Conservation (phyloP, 92 coral and sea anemone species). For the Parazoanthus atlanticus region DNA sequence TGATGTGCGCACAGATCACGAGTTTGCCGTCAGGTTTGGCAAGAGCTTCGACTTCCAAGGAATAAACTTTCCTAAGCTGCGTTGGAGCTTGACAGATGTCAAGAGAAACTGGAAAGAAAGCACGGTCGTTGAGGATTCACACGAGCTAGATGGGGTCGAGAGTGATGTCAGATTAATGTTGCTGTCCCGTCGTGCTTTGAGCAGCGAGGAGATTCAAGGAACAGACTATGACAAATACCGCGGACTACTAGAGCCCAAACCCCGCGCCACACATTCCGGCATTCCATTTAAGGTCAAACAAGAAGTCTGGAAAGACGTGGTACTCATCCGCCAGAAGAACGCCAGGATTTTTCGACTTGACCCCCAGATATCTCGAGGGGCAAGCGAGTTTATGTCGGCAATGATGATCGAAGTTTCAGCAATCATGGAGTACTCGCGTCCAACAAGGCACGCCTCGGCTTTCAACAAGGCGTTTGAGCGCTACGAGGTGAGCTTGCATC, state of each 20-base stretch:
- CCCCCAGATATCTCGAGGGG: neutral
- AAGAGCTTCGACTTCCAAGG: constrained; percentile 55
- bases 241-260: constrained; percentile 62
- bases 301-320: constrained; percentile 85
- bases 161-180: constrained; percentile 91
- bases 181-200: constrained; percentile 78
- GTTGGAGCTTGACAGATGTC: constrained; percentile 92
- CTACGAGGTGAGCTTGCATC: constrained; percentile 64
- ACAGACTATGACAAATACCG: constrained; percentile 77
- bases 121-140: constrained; percentile 43
- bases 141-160: constrained; percentile 82
- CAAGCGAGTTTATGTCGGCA: constrained; percentile 57
- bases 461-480: constrained; percentile 88
- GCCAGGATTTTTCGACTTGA: constrained; percentile 60
- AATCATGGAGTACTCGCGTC: constrained; percentile 90
- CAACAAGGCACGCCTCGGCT: constrained; percentile 67
- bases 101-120: constrained; percentile 88
- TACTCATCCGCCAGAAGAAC: constrained; percentile 83
- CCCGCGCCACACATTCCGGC: constrained; percentile 25
- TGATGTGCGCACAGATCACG: constrained; percentile 70
- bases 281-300: constrained; percentile 65
- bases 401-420: constrained; percentile 65
- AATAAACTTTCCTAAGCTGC: constrained; percentile 68
- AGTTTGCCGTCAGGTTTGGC: constrained; percentile 66
- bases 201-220: constrained; percentile 68